Base-by-base conservation (phyloP, 2,797 vertebrate species). In the Acrossocheilus fasciatus region DNA sequence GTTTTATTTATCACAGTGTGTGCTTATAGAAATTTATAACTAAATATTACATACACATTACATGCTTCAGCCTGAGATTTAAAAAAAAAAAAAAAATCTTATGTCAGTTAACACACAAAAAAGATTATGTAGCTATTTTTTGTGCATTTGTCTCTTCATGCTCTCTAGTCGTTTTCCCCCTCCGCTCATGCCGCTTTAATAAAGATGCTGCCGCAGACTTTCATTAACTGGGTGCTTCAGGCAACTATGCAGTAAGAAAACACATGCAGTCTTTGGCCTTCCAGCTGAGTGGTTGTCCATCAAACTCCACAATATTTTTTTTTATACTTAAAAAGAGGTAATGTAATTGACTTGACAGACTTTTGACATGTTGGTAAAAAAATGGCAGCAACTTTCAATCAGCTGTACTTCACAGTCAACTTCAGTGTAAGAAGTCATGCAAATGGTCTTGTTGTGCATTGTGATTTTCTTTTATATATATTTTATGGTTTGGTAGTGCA, bases 221-320 rank as follows among this genome's bases (percentile, higher is more conserved):
- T 86, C 73, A 90, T 91, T 88, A 88, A 83, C 83, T 85, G 81
- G 84, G 75, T 77, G 87, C 90, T 89, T 84, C 69, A 83, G 88
- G 81, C 87, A 85, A 90, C 90, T 88, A 82, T 77, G 39, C 75
- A 54, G 77, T 47, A 82, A 89, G 88, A 87, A 87, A 87, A 87
- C 74, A 59, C 86, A 82, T 34, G 39, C 69, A 78, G 83, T 80
- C 85, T 89, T 43, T 36, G 64, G n/a, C 70, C 77, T 86, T 59
- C 59, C 82, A 75, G 85, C 64, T 74, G 81, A 74, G 85, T 66
- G 77, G 36, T 84, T 81, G 84, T 81, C 72, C 87, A 79, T 86
- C 84, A 88, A 82, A 73, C 43, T 82, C 66, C 7, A 69, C 30
- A 62, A 52, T 62, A 39, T 80, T 73, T 59, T 73, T 57, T 57